Base-by-base conservation (phyloP, 1,140 invertebrate genomes). In the Adelges cooleyi region DNA sequence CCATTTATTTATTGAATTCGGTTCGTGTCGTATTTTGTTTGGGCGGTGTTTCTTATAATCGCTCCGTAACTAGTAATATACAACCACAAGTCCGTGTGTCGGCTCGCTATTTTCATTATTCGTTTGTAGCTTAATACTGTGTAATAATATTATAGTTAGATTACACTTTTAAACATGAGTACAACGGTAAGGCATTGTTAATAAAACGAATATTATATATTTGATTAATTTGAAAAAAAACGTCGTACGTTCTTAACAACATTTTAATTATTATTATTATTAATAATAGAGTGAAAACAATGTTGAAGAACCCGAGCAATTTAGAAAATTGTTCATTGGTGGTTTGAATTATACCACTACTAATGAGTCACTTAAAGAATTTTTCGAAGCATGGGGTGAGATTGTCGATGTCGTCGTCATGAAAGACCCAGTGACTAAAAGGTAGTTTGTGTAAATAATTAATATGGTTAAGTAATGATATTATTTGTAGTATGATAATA, bases 391-490 rank as follows among this genome's bases (percentile, higher is more conserved):
- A 81, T 99, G 89, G 89, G 96, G 96, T 27, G 92, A 95, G 73
- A 92, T 99, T 68, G 89, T 95, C 0, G 95, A 99, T 78, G 92
- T 94, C 29, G 92, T 98, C 18, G 95, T 99, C 0, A 98, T 99
- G 95, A 92, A 92, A 71, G 95, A 98, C 77, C 88, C 92, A 1
- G 86, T 89, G 70, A 95, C 94, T 0, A 90, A 89, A 70, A 77
- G 86, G 72, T 74, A 29, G 22, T 20, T 48, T 65, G n/a, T n/a
- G n/a, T n/a, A n/a, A n/a, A 50, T 13, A 38, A 29, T 40, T 15
- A 25, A 4, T 42, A 15, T 42, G 3, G n/a, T n/a, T n/a, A n/a
- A n/a, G n/a, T n/a, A n/a, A n/a, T n/a, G n/a, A n/a, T n/a, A n/a
- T n/a, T n/a, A n/a, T n/a, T n/a, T n/a, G n/a, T n/a, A n/a, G n/a